Percentiles rank a stretch among this genome's conserved stretches.
Evolutionary conservation across 2,797 vertebrate genomes (phyloP).

Genomic region (Acipenser ruthenus): DNA sequence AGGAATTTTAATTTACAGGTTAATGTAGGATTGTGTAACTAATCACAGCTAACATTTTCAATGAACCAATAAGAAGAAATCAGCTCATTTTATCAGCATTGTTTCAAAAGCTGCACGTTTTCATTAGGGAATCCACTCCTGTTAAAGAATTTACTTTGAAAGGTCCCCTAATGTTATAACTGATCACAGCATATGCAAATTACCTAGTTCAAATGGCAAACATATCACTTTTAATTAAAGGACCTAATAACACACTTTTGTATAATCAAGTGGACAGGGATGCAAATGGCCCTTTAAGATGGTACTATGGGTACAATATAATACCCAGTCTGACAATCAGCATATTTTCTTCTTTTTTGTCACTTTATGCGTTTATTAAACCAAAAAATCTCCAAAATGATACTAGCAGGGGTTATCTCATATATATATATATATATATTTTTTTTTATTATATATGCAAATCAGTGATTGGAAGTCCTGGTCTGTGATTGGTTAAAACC

Average conservation of each 20-base stretch:
- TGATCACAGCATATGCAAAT: slow-evolving; percentile 12
- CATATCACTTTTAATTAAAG: slow-evolving; percentile 10
- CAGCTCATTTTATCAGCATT: slow-evolving; percentile 60
- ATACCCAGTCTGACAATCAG: no score
- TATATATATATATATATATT: no score
- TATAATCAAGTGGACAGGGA: slow-evolving; percentile 11
- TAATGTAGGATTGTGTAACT: slow-evolving; percentile 99
- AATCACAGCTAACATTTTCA: slow-evolving; percentile 93
- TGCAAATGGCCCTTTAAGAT: background rate
- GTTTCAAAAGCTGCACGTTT: slow-evolving; percentile 51
- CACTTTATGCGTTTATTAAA: no score
- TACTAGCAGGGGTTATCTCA: no score
- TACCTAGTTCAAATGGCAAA: background rate
- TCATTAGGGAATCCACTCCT: slow-evolving; percentile 26
- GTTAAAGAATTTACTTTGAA: slow-evolving; percentile 20
- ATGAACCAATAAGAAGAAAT: slow-evolving; percentile 74
- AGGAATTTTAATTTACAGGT: slow-evolving; percentile 99
- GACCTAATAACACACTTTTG: slow-evolving; percentile 8
- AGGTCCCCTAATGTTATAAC: slow-evolving; percentile 15
- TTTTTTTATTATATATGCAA: no score
- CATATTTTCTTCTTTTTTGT: no score
- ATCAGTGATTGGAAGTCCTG: no score
- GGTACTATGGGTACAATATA: background rate
- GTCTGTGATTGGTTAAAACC: no score
- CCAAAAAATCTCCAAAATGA: no score